phyloP scores from a whole-genome alignment of 2,888 invertebrate species.

The Drosophila nr. fundita region DNA sequence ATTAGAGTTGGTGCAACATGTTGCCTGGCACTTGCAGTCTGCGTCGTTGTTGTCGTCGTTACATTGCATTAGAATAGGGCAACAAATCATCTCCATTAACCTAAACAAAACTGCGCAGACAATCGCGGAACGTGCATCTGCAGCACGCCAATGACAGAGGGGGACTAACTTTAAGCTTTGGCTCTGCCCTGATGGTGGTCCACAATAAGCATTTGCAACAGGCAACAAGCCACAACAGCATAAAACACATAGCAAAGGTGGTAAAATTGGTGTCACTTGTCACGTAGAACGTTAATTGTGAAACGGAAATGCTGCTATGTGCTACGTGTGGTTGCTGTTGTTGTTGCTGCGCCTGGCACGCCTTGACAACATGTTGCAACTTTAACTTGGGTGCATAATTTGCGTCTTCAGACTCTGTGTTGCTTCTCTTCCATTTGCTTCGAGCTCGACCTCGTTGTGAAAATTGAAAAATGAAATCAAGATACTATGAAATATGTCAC shows the following conservation, averaged over 20 bases:
- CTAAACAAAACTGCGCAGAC: conserved; percentile 80
- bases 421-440: conserved; percentile 40
- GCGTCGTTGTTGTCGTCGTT: conserved; percentile 21
- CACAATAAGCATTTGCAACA: conserved; percentile 55
- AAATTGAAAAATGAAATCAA: conserved; percentile 79
- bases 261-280: conserved; percentile 83
- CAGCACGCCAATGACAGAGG: conserved; percentile 61
- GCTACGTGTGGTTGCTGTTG: conserved; percentile 42
- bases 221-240: conserved; percentile 55
- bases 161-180: conserved; percentile 30
- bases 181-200: conserved; percentile 70
- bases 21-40: conserved; percentile 46
- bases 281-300: conserved; percentile 82
- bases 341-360: conserved; percentile 50
- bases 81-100: conserved; percentile 83
- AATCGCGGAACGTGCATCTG: conserved; percentile 82
- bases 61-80: conserved; percentile 75
- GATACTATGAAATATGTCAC: conserved; percentile 75
- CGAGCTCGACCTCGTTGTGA: conserved; percentile 49
- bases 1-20: conserved; percentile 57
- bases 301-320: conserved; percentile 75
- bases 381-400: conserved; percentile 65
- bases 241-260: conserved; percentile 75
- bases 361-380: conserved; percentile 73
- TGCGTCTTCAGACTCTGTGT: conserved; percentile 52